Evolutionary conservation across 2,113 vertebrate species (phyloP), one percentile per base, ranked within the genome.

Genomic region (Lathamus discolor): DNA sequence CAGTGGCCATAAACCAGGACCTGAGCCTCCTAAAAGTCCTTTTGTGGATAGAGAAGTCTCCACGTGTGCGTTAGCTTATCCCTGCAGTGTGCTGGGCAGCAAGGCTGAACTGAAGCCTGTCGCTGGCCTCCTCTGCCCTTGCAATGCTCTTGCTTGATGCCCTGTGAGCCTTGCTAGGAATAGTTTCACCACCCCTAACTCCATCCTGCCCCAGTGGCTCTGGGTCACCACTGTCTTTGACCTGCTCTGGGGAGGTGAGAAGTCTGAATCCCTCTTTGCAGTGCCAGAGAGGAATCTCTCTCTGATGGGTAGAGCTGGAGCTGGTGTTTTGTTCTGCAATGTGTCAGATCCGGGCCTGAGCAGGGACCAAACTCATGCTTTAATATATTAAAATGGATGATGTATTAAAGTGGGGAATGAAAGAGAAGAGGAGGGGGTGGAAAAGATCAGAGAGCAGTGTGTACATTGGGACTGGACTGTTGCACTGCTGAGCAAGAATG

Each of bases 61-160:
- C 43, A 3, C 0, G 0, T 29, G 55, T 29, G 28, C 27, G 7
- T 75, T 2, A 13, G 22, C 7, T 83, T 31, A 63, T 25, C 63
- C 67, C 25, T 16, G 20, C 7, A 10, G 23, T 4, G 31, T 15
- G 59, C 41, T 31, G 86, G 67, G 72, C 49, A 68, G 43, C 0
- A 2, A 24, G 62, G 67, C 54, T 69, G 75, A 64, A 9, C 54
- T 54, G 41, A 57, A 94, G 68, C 72, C 20, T 15, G 20, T 10
- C 2, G 6, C 25, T 54, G 27, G 1, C 15, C 62, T 68, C 52
- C 20, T 39, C 33, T 75, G 37, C 22, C 51, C 51, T 80, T 73
- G 17, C 43, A 35, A 4, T 29, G 35, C 29, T 29, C 25, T 51
- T 62, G 11, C 35, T 37, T 20, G 13, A 17, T 51, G 72, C 29